Percentiles rank a stretch among this genome's conserved stretches.
These are phyloP conservation scores for Pocillopora meandrina DNA, from an alignment of 92 coral and sea anemone genomes.

Conservation along the genomic window DNA sequence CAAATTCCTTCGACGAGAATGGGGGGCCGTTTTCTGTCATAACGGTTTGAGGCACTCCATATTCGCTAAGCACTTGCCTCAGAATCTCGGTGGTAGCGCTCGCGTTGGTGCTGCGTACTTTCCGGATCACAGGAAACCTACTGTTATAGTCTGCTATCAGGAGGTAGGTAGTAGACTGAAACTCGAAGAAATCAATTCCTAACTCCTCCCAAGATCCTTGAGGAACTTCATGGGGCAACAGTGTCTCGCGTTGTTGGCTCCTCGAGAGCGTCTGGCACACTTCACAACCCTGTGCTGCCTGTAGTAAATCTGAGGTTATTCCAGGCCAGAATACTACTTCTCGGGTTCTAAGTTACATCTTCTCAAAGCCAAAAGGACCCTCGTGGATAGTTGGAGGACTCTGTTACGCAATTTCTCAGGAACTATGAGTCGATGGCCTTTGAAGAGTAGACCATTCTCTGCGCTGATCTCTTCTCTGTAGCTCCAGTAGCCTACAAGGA, in stretches of 20 bases:
- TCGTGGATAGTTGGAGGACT: conserved; percentile 11
- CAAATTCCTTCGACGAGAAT: conserved; percentile 44
- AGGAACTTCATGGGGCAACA: conserved; percentile 41
- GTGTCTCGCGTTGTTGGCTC: conserved; percentile 15
- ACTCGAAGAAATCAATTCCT: no score
- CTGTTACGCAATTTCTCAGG: neutral
- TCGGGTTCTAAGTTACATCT: no score
- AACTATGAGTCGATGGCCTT: neutral
- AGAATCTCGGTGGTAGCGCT: conserved; percentile 45
- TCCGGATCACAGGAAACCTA: conserved; percentile 53
- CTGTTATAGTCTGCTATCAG: conserved; percentile 25
- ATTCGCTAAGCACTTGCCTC: conserved; percentile 58
- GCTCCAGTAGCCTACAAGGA: conserved; percentile 2
- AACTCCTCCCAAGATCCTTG: conserved; percentile 51
- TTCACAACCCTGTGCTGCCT: neutral
- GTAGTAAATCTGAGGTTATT: no score
- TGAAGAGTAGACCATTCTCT: neutral
- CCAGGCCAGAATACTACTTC: no score
- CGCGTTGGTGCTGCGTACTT: conserved; percentile 47
- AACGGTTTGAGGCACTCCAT: conserved; percentile 54
- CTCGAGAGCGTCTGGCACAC: conserved; percentile 19
- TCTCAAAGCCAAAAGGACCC: no score
- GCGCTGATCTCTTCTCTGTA: conserved; percentile 15
- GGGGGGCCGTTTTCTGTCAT: conserved; percentile 59
- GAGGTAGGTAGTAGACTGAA: no score